Evolutionary conservation across 2,113 vertebrate genomes (phyloP).

Genomic region (Chionomys nivalis): DNA sequence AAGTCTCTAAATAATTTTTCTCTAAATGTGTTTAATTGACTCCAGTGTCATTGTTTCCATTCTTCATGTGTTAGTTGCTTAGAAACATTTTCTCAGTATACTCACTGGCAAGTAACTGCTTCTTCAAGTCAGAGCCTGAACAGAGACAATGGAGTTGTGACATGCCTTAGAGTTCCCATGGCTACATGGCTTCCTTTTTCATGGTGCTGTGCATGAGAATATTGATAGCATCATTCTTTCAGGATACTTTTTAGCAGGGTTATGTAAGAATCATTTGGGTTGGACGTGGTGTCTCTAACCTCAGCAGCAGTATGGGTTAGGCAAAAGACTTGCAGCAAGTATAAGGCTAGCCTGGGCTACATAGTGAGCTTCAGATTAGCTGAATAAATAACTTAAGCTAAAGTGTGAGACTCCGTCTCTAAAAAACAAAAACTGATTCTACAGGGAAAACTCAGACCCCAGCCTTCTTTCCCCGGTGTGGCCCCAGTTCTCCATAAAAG

Average conservation of each 20-base stretch:
- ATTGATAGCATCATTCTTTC: background rate
- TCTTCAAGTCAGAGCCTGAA: background rate
- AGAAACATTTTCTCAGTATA: conserved; percentile 20
- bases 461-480: background rate
- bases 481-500: background rate
- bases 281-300: background rate
- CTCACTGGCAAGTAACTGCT: conserved; percentile 9
- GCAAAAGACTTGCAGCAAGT: background rate
- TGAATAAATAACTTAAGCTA: background rate
- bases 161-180: background rate
- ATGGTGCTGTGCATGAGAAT: background rate
- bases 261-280: background rate
- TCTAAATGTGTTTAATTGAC: conserved; percentile 48
- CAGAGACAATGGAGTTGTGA: background rate
- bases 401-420: background rate
- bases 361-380: background rate
- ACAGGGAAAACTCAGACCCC: background rate
- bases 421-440: background rate
- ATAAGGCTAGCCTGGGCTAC: background rate
- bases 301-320: background rate
- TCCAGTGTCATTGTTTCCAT: background rate
- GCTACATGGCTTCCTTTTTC: background rate
- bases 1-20: conserved; percentile 55
- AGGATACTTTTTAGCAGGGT: background rate
- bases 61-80: conserved; percentile 43